phyloP scores from a whole-genome alignment of 2,797 vertebrate species.

The Bufotes viridis region DNA sequence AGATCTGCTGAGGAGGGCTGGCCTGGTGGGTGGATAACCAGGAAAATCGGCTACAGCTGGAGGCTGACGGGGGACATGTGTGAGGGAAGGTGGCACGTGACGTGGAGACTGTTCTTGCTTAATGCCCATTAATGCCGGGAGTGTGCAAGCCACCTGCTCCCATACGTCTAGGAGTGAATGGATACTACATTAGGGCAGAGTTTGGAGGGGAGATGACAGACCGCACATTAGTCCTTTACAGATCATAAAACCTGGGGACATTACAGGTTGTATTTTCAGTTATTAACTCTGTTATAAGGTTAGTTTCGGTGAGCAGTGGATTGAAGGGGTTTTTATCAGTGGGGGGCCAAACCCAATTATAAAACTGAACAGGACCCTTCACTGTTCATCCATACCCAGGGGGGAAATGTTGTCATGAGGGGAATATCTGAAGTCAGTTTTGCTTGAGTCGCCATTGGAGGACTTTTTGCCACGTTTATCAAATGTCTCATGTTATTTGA shows the following conservation, averaged over 20 bases:
- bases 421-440: no score
- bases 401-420: no score
- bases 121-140: background rate
- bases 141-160: background rate
- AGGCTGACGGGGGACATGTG: background rate
- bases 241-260: background rate
- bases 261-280: background rate
- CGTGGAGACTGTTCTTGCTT: background rate
- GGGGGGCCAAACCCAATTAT: no score
- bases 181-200: background rate
- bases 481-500: no score
- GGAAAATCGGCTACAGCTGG: background rate
- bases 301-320: no score
- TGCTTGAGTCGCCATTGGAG: no score
- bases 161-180: background rate
- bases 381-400: no score
- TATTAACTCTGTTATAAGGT: background rate
- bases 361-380: no score
- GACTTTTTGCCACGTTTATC: no score
- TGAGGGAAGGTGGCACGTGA: background rate
- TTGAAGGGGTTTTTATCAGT: no score
- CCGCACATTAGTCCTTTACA: background rate
- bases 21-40: background rate
- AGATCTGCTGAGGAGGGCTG: conserved; percentile 9
- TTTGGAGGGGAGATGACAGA: background rate